Conservation (phyloP, 23 tunicate genomes). For the Phallusia fumigata region DNA sequence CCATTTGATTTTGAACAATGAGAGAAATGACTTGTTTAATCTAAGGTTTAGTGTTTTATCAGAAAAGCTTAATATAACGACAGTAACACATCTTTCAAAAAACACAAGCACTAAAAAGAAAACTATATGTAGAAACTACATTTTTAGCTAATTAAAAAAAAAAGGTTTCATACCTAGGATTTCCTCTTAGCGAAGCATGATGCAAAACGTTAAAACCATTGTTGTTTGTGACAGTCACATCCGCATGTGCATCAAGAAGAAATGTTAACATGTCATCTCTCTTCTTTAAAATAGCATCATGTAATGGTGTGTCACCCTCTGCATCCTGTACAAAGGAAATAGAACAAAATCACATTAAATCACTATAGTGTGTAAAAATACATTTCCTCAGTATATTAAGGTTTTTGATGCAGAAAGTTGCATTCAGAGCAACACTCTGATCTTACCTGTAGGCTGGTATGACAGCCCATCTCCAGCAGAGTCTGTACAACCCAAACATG, state of each 20-base stretch:
- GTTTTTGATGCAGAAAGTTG: too few relatives aligned
- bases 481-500: constrained; percentile 91
- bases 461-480: constrained; percentile 78
- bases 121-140: too few relatives aligned
- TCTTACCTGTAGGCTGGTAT: constrained; percentile 76
- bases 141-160: not conserved
- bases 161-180: constrained; percentile 69
- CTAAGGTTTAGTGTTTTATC: too few relatives aligned
- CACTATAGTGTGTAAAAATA: not conserved
- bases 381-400: not conserved
- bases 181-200: constrained; percentile 87
- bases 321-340: constrained; percentile 43
- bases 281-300: constrained; percentile 86
- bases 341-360: not conserved
- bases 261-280: constrained; percentile 91
- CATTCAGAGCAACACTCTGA: too few relatives aligned
- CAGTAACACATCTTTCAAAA: too few relatives aligned
- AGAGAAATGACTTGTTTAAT: too few relatives aligned
- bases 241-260: constrained; percentile 87
- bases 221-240: constrained; percentile 91
- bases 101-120: too few relatives aligned
- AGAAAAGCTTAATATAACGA: too few relatives aligned
- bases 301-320: constrained; percentile 94
- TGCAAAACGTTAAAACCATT: constrained; percentile 96
- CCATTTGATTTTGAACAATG: too few relatives aligned